Evolutionary conservation across 2,797 vertebrate species (phyloP), one percentile per base, ranked within the genome.

Genomic region (Huso huso): DNA sequence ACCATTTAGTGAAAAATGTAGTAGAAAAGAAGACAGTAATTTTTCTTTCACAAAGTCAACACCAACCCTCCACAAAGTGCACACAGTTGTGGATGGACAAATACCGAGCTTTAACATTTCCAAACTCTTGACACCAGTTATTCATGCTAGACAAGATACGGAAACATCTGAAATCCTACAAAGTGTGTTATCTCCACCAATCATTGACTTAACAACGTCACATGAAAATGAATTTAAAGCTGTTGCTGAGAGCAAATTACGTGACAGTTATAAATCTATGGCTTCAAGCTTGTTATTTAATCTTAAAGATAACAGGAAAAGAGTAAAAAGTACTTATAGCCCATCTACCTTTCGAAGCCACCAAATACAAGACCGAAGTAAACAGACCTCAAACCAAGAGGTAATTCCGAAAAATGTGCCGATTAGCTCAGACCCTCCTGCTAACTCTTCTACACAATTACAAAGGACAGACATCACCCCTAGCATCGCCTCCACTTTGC

Each of bases 231-330:
- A 93, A 48, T 78, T 76, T 59, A 84, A 75, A 64, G 12, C 74
- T 0, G 78, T 84, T 52, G 72, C 61, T 0, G 83, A 86, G 9
- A 74, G 82, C 58, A 85, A 81, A 9, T 87, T 86, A 23, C 84
- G 87, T 37, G 90, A 94, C 23, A 89, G 79, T 77, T 92, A 93
- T 84, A 97, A 89, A 80, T 79, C 93, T 2, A 93, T 89, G 81
- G 93, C 92, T 6, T 87, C 93, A 0, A 92, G 92, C 75, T 82
- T 99, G 12, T 82, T 99, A 59, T 99, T 97, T 75, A 97, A 95
- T 77, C 86, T 99, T 18, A 99, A 95, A 78, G 97, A 98, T 67
- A 94, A 98, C 73, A 89, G 96, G 66, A 99, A 94, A 71, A 83
- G 87, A 49, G 93, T 99, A 6, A 99, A 96, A 81, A 97, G 92